Conservation (phyloP, 2,113 vertebrate genomes). For the Axis porcinus region DNA sequence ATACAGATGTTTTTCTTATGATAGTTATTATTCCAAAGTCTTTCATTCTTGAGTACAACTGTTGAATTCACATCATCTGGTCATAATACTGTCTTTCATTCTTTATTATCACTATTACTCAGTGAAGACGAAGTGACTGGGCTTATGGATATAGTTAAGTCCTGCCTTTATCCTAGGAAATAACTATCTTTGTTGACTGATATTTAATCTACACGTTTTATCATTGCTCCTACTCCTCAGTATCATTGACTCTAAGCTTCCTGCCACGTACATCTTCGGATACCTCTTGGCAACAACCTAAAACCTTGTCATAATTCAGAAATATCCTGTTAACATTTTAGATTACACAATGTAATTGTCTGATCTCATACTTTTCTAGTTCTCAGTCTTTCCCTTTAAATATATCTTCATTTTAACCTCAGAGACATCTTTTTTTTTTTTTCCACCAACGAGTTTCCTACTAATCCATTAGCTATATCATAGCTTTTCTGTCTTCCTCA, state of each 20-base stretch:
- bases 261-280: not conserved
- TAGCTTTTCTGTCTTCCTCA: not conserved
- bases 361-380: not conserved
- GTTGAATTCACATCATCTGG: not conserved
- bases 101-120: not conserved
- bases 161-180: not conserved
- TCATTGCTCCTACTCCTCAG: not conserved
- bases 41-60: not conserved
- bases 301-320: not conserved
- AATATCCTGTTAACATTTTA: not conserved
- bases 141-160: not conserved
- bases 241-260: not conserved
- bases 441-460: not conserved
- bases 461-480: not conserved
- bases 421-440: not conserved
- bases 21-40: not conserved
- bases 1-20: too few species aligned
- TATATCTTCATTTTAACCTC: not conserved
- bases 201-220: not conserved
- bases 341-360: not conserved
- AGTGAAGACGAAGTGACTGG: not conserved
- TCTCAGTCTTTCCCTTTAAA: not conserved
- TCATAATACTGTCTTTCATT: not conserved
- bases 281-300: not conserved
- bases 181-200: not conserved